These are phyloP conservation scores for Scyliorhinus canicula DNA, from an alignment of 2,797 vertebrate genomes.

Conservation along the genomic window DNA sequence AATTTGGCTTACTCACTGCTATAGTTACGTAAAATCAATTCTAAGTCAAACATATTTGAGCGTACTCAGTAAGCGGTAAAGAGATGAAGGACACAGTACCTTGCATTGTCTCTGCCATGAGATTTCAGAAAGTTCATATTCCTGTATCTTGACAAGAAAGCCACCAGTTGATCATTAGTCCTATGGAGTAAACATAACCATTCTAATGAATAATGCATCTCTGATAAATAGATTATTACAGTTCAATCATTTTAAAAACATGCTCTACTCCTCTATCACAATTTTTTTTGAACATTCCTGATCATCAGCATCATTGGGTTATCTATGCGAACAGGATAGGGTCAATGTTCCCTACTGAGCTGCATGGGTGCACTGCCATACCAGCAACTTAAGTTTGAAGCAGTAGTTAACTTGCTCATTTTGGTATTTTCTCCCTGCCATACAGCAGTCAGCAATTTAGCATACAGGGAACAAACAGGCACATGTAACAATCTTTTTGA, in stretches of 20 bases:
- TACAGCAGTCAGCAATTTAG: background rate
- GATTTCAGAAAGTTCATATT: constrained; percentile 98
- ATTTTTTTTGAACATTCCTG: background rate
- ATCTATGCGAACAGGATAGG: too few relatives aligned
- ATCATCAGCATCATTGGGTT: background rate
- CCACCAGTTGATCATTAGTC: constrained; percentile 91
- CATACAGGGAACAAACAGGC: too few relatives aligned
- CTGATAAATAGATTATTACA: background rate
- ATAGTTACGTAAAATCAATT: background rate
- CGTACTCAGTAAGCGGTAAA: background rate
- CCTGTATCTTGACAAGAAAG: constrained; percentile 89
- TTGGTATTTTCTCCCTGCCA: too few relatives aligned
- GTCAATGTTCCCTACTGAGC: background rate
- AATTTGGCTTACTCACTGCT: background rate
- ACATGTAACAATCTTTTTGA: background rate
- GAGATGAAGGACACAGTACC: constrained; percentile 59
- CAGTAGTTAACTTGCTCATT: too few relatives aligned
- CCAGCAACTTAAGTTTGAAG: too few relatives aligned
- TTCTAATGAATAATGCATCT: constrained; percentile 1
- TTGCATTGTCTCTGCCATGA: constrained; percentile 92
- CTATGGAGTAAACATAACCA: constrained; percentile 56
- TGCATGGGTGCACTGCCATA: too few relatives aligned
- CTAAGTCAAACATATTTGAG: background rate
- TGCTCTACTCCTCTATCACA: background rate
- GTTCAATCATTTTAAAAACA: background rate